Evolutionary conservation across 2,797 vertebrate species (phyloP), one percentile per base, ranked within the genome.

Genomic region (Esox masquinongy): DNA sequence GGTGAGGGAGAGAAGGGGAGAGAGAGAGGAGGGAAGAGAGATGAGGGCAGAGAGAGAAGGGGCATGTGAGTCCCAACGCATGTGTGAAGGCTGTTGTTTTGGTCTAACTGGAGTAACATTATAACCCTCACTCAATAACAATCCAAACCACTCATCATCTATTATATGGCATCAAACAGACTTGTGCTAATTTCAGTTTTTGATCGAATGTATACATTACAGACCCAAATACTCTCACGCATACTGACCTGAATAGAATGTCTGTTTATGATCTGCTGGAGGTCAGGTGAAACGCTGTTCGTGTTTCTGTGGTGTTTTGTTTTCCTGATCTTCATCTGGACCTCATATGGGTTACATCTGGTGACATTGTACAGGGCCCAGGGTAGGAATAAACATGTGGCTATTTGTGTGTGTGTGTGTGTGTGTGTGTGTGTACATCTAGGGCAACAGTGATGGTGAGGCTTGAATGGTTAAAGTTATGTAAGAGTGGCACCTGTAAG

Each of bases 281-380:
- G 81, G 79, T 84, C 83, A 83, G 85, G 79, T 84, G 81, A 83
- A 90, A 80, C 88, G 83, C 88, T 83, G 79, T 47, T 68, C 53
- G 17, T 1, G 82, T 84, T 82, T 88, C 90, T 88, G 85, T 88
- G 88, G 84, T 86, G 83, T 86, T 80, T 78, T 88, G 79, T 80
- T 2, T 0, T 47, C 73, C 81, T 83, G 87, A 86, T 88, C 86
- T 85, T 59, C 88, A 89, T 89, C 88, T 91, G 88, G 79, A 36
- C 39, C 78, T 83, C 88, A 89, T 90, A 89, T 92, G 90, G 83
- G 87, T 90, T 87, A 53, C 86, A 87, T 91, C 86, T 87, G 86
- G 74, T 47, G 29, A 5, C 24, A 19, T 14, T 15, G 75, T 47
- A 68, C 5, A 68, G 64, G 31, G 75, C 72, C 67, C 64, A 49